Evolutionary conservation across 1,140 invertebrate genomes (phyloP).

Genomic region (Lysiphlebus fabarum): DNA sequence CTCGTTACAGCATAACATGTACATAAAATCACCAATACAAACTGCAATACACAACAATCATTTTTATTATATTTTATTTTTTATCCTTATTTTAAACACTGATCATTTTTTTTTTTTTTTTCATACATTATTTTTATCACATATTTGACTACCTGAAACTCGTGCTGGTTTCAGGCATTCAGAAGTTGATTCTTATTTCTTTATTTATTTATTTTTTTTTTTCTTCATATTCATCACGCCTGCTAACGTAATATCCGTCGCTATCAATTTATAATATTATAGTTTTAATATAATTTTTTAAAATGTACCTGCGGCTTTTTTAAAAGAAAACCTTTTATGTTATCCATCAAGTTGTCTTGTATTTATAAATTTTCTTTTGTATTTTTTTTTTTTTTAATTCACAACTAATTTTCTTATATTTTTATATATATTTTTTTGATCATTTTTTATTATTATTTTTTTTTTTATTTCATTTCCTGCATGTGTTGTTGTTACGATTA

Average conservation of each 20-base stretch:
- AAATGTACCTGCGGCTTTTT: conserved; percentile 1
- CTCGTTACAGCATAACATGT: not conserved
- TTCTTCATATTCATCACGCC: conserved; percentile 4
- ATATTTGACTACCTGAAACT: conserved; percentile 9
- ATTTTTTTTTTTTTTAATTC: not conserved
- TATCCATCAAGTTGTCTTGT: too few species aligned
- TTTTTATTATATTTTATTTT: conserved; percentile 3
- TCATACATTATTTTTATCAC: conserved; percentile 6
- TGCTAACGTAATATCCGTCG: conserved; percentile 12
- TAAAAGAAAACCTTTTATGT: not conserved
- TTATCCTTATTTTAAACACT: not conserved
- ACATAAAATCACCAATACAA: not conserved
- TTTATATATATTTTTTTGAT: not conserved
- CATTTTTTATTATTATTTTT: not conserved
- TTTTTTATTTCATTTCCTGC: not conserved
- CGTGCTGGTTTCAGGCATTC: conserved; percentile 15
- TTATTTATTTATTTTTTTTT: too few species aligned
- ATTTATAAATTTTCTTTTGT: conserved; percentile 10
- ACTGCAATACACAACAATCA: not conserved
- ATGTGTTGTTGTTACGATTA: not conserved
- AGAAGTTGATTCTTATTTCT: not conserved
- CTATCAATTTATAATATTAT: conserved; percentile 17
- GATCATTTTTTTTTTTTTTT: conserved; percentile 2
- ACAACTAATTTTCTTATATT: not conserved
- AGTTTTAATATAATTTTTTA: conserved; percentile 4